Percentiles rank a stretch among this genome's conserved stretches.
Conservation (phyloP, 2,113 vertebrate species). For the Cyanoliseus patagonus region DNA sequence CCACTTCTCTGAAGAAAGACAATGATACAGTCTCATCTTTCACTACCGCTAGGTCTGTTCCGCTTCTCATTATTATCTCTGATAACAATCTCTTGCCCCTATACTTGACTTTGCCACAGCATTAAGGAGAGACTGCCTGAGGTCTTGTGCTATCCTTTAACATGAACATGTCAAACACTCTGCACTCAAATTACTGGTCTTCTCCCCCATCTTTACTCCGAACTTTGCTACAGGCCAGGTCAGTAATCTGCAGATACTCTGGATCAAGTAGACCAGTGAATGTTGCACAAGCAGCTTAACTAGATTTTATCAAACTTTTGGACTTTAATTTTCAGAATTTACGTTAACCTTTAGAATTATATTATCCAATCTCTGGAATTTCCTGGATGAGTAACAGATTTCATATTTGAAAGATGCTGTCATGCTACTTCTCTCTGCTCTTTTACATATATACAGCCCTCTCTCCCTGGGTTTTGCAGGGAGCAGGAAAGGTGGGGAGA, state of each 20-base stretch:
- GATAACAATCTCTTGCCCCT: neutral
- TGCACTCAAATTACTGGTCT: neutral
- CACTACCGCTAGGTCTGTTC: neutral
- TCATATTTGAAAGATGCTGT: neutral
- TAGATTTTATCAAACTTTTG: neutral
- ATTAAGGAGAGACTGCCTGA: neutral
- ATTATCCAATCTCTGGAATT: neutral
- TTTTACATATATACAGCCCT: neutral
- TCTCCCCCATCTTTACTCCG: neutral
- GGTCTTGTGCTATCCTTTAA: neutral
- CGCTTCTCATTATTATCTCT: neutral
- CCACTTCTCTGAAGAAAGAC: neutral
- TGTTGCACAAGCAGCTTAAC: neutral
- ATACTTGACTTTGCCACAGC: neutral
- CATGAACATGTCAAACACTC: neutral
- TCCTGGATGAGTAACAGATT: neutral
- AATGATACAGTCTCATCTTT: neutral
- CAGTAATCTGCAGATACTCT: neutral
- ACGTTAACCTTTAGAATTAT: neutral
- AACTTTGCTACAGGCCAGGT: neutral
- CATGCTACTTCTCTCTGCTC: neutral
- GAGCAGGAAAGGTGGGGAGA: conserved; percentile 20
- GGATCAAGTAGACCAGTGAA: neutral
- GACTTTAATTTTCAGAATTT: neutral
- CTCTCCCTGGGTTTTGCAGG: neutral